Percentiles rank a stretch among this genome's conserved stretches.
phyloP scores from a whole-genome alignment of 2,888 invertebrate genomes.

The Drosophila meridionalis region DNA sequence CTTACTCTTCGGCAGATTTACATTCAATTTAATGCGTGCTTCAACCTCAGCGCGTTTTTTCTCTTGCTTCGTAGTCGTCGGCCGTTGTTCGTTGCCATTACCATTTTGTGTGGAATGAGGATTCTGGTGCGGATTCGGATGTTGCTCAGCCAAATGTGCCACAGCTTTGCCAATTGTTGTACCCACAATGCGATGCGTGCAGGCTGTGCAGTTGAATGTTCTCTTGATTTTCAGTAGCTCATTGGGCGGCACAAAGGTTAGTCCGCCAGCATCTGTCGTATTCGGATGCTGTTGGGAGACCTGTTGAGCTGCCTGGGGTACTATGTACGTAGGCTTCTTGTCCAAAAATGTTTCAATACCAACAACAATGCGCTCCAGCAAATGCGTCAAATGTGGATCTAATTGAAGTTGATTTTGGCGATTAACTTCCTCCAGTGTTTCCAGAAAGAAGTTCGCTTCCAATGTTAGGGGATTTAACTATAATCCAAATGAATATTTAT shows the following conservation, averaged over 20 bases:
- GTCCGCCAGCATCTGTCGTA: constrained; percentile 27
- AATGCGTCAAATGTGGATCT: constrained; percentile 67
- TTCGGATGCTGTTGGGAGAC: constrained; percentile 8
- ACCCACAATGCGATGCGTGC: constrained; percentile 68
- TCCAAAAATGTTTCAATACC: constrained; percentile 75
- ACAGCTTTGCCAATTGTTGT: constrained; percentile 66
- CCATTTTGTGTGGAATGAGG: constrained; percentile 20
- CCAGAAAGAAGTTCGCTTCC: constrained; percentile 75
- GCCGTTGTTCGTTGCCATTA: constrained; percentile 30
- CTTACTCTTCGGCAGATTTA: constrained; percentile 60
- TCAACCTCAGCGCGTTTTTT: constrained; percentile 43
- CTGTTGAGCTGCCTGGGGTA: constrained; percentile 23
- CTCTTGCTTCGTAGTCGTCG: constrained; percentile 47
- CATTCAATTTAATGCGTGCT: constrained; percentile 36
- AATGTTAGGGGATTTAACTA: constrained; percentile 79
- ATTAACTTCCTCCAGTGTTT: constrained; percentile 56
- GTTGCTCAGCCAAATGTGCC: constrained; percentile 66
- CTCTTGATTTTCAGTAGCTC: constrained; percentile 65
- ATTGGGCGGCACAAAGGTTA: constrained; percentile 56
- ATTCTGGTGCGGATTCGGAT: constrained; percentile 38
- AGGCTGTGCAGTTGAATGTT: constrained; percentile 61
- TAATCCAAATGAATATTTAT: not conserved
- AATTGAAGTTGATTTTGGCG: constrained; percentile 43
- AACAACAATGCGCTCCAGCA: constrained; percentile 68
- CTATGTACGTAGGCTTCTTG: constrained; percentile 61